Evolutionary conservation across 2,113 vertebrate species (phyloP).

Genomic region (Hylia prasina): DNA sequence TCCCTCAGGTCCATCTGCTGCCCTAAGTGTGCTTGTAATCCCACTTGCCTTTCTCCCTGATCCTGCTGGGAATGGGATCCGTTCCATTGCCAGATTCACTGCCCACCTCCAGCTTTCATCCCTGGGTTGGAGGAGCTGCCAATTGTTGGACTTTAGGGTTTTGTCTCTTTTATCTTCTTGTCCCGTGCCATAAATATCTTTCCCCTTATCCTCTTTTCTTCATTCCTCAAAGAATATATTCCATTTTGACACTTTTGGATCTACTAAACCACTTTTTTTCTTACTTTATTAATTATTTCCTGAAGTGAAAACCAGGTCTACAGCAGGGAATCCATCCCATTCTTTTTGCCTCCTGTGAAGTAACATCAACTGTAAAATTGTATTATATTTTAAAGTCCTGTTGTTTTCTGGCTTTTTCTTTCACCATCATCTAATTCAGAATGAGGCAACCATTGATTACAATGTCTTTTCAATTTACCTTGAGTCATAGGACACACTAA

Average conservation of each 20-base stretch:
- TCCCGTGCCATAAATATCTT: accelerated
- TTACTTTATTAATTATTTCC: neutral
- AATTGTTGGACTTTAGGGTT: neutral
- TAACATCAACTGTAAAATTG: neutral
- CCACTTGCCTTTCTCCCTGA: accelerated
- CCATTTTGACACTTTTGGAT: neutral
- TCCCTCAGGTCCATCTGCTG: neutral
- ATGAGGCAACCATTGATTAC: neutral
- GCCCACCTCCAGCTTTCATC: neutral
- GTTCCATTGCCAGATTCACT: accelerated
- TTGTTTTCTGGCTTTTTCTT: neutral
- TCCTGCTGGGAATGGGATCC: accelerated
- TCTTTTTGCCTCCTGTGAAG: neutral
- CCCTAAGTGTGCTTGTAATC: accelerated
- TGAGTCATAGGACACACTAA: neutral
- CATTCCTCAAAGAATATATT: neutral
- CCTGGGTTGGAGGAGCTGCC: accelerated
- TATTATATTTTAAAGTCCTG: neutral
- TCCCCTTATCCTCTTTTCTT: neutral
- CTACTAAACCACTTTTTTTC: neutral
- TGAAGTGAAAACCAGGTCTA: neutral
- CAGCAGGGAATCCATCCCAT: neutral
- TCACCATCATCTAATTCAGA: neutral
- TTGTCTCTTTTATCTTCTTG: neutral
- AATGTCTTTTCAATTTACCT: neutral